Evolutionary conservation across 2,888 invertebrate species (phyloP).

Genomic region (Drosophila incognita): DNA sequence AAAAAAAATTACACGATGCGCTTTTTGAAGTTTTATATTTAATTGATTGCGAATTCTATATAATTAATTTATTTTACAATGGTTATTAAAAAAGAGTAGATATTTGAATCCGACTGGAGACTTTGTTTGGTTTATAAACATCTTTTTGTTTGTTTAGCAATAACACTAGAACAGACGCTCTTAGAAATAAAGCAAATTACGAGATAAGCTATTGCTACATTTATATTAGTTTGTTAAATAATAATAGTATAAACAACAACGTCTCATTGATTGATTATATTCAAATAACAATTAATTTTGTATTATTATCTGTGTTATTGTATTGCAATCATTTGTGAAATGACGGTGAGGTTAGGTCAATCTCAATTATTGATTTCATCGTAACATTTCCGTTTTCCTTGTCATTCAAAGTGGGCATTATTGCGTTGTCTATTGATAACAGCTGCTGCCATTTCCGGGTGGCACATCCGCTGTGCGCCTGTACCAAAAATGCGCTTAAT

Average conservation of each 20-base stretch:
- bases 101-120: not conserved
- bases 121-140: not conserved
- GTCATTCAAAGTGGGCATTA: not conserved
- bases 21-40: not conserved
- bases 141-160: not conserved
- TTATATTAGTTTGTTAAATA: too few species aligned
- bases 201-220: not conserved
- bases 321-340: slow-evolving; percentile 22
- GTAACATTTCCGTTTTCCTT: slow-evolving; percentile 22
- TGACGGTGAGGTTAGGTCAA: slow-evolving; percentile 51
- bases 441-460: slow-evolving; percentile 46
- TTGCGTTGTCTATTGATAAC: slow-evolving; percentile 7
- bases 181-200: not conserved
- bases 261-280: not conserved
- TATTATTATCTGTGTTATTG: too few species aligned
- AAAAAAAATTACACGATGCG: not conserved
- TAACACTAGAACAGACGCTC: not conserved
- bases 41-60: not conserved
- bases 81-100: not conserved
- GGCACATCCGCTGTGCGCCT: slow-evolving; percentile 8
- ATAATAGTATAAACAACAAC: not conserved
- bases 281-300: not conserved
- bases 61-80: not conserved
- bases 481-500: slow-evolving; percentile 25
- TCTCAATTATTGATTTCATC: slow-evolving; percentile 54